These are phyloP conservation scores for Ochropacha duplaris DNA, from an alignment of 2,888 invertebrate species.

Conservation along the genomic window DNA sequence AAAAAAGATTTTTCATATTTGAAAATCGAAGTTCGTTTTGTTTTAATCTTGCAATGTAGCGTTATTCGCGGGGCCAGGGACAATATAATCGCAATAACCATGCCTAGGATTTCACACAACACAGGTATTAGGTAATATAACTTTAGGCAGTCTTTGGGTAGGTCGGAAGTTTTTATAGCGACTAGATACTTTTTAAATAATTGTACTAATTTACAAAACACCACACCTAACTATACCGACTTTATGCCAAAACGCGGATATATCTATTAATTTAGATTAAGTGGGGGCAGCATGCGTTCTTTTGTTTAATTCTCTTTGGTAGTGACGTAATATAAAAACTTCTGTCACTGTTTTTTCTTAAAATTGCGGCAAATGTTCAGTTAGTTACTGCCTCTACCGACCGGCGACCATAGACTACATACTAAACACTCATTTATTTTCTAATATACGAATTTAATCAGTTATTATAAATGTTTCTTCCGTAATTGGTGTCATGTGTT, in stretches of 20 bases:
- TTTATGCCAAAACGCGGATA: slow-evolving; percentile 47
- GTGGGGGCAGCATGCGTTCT: background rate
- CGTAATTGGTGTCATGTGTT: slow-evolving; percentile 65
- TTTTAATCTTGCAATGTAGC: slow-evolving; percentile 61
- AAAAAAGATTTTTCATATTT: background rate
- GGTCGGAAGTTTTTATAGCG: slow-evolving; percentile 81
- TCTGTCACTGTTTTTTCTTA: too few relatives aligned
- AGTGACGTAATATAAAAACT: too few relatives aligned
- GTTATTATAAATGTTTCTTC: slow-evolving; percentile 44
- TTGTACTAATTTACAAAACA: slow-evolving; percentile 53
- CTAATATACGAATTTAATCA: slow-evolving; percentile 50
- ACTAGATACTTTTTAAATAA: slow-evolving; percentile 61
- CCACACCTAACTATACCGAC: slow-evolving; percentile 60
- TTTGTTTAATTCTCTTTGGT: too few relatives aligned
- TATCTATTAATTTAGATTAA: too few relatives aligned
- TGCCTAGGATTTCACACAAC: slow-evolving; percentile 70
- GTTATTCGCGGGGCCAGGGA: slow-evolving; percentile 62
- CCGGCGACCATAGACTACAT: slow-evolving; percentile 71
- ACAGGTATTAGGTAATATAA: slow-evolving; percentile 70
- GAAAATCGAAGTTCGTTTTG: background rate
- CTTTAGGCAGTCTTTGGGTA: slow-evolving; percentile 83
- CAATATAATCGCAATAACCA: slow-evolving; percentile 39
- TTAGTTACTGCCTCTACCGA: slow-evolving; percentile 65
- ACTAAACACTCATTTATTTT: slow-evolving; percentile 69
- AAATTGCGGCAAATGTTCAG: slow-evolving; percentile 10